Evolutionary conservation across 2,113 vertebrate species (phyloP), one percentile per base, ranked within the genome.

Genomic region (Microcebus jonahi): DNA sequence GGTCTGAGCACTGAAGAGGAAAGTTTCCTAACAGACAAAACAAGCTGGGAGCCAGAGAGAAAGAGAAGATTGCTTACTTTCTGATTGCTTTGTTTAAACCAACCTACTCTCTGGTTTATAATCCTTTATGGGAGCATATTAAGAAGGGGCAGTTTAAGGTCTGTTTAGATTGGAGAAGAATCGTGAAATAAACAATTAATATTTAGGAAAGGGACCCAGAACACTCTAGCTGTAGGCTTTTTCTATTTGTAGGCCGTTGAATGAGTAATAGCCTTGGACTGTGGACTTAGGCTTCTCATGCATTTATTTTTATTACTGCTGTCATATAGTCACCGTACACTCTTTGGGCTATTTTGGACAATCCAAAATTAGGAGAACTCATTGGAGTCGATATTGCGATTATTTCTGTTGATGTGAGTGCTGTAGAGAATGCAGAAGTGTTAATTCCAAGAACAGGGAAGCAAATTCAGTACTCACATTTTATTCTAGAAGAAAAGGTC

Each of bases 21-120:
- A 97, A 98, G 98, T 96, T 97, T 90, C 95, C 96, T 96, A 98
- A 97, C 68, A 97, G 97, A 97, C 96, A 98, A 98, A 98, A 97
- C 84, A 97, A 98, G 97, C 98, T 91, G 94, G 5, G 42, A 98
- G 97, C 93, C 97, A 93, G 95, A 95, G 96, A 97, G 94, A 94
- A 95, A 87, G 67, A 88, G 96, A 97, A 98, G 98, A 98, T 86
- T 97, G 97, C 97, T 98, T 98, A 98, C 98, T 98, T 98, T 98
- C 97, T 97, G 98, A 98, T 98, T 97, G 97, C 97, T 98, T 98
- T 98, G 98, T 98, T 98, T 98, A 99, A 98, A 98, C 97, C 98
- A 98, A 95, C 98, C 97, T 98, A 95, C 97, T 98, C 97, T 96
- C 98, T 97, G 97, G 98, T 99, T 98, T 98, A 98, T 98, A 98